Base-by-base conservation (phyloP, 1,140 invertebrate genomes). In the Drosophila obscura region DNA sequence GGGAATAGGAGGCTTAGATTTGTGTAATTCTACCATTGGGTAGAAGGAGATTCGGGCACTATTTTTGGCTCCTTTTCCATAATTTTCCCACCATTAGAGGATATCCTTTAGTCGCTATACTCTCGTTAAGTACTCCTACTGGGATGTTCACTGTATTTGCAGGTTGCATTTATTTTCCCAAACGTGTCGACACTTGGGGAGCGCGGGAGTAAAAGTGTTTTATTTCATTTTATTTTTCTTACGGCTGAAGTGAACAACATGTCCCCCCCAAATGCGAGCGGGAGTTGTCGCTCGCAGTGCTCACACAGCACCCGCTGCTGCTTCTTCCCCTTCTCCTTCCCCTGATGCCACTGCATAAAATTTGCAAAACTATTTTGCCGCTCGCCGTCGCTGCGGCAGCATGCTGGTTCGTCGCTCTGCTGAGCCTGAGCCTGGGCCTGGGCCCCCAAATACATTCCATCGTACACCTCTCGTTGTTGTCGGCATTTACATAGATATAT, bases 341-440 rank as follows among this genome's bases (percentile, higher is more conserved):
- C 31, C 60, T 41, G 24, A 60, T 66, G 26, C 9, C 28, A 43
- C 61, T 69, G 79, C 75, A 84, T 83, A 67, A 76, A 74, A 84
- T 80, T 83, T 82, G 64, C 79, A 48, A 74, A 62, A 69, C 74
- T 76, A 76, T 77, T 69, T 75, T 60, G 71, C 56, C 15, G 28
- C 48, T 62, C 41, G 49, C 19, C 44, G 48, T 51, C 26, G 26
- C 26, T 26, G 26, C 19, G 19, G 19, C 19, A 26, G 26, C 26
- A 19, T 19, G 22, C 22, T 24, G 22, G 26, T 6, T 28, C 26
- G 6, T 35, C 8, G 31, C 9, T 35, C 31, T 35, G 2, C 19
- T 19, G 19, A 19, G 19, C 19, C 19, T 19, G 19, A 19, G 31
- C 31, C 22, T 28, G 26, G 1, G 26, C 26, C 26, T 62, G 50